A percentile compares a stretch with the other conserved stretches of the same genome.
Evolutionary conservation across 2,113 vertebrate genomes (phyloP).

Genomic region (Stictonetta naevosa): DNA sequence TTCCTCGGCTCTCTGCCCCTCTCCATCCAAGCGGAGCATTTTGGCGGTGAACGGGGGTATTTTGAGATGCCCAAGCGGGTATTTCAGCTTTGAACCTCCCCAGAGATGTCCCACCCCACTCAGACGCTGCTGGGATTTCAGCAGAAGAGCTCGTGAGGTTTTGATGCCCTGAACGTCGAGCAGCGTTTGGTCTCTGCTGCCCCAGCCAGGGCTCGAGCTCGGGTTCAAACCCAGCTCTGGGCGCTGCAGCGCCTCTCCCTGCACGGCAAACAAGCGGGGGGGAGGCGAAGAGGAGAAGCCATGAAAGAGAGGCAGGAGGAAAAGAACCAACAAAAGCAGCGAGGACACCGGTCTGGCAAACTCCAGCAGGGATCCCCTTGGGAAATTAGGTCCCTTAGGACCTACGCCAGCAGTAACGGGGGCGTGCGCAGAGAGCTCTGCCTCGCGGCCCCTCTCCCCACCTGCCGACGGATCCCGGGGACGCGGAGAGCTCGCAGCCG

Average conservation of each 20-base stretch:
- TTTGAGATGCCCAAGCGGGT: neutral
- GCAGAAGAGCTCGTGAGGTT: neutral
- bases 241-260: neutral
- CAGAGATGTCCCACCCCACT: neutral
- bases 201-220: neutral
- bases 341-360: neutral
- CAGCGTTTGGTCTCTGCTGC: neutral
- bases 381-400: neutral
- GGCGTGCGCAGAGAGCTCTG: neutral
- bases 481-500: neutral
- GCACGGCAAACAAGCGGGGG: neutral
- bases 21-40: neutral
- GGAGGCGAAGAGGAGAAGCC: neutral
- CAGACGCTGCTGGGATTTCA: neutral
- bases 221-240: neutral
- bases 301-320: neutral
- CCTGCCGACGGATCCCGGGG: neutral
- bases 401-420: neutral
- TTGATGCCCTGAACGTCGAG: neutral
- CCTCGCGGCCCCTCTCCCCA: neutral
- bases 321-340: neutral
- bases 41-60: too few relatives aligned
- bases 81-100: neutral
- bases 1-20: neutral
- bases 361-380: neutral